Evolutionary conservation across 2,888 invertebrate species (phyloP).

Genomic region (Drosophila lutescens): DNA sequence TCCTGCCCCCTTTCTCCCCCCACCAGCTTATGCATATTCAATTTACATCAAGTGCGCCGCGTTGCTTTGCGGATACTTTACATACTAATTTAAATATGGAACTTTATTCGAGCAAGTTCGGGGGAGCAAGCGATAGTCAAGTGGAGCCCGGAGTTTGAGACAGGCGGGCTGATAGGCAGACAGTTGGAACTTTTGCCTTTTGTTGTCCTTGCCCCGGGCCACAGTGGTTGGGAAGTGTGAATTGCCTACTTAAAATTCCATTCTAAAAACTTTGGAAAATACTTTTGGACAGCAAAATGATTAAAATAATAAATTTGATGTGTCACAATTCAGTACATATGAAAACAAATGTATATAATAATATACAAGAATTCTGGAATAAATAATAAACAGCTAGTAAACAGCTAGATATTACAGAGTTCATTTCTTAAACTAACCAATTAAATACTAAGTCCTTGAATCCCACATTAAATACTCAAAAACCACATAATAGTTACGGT

Average conservation of each 20-base stretch:
- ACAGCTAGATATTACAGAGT: too few species aligned
- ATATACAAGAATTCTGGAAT: too few species aligned
- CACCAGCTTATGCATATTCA: constrained; percentile 60
- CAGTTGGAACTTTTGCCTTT: constrained; percentile 28
- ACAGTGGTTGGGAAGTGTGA: constrained; percentile 3
- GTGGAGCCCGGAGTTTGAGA: constrained; percentile 5
- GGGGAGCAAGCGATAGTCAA: constrained; percentile 7
- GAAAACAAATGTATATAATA: too few species aligned
- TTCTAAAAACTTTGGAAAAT: background rate
- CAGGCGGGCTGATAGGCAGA: constrained; percentile 28
- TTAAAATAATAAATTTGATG: too few species aligned
- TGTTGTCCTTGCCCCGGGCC: background rate
- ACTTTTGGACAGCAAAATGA: background rate
- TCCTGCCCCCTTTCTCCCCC: background rate
- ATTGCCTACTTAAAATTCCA: constrained; percentile 4
- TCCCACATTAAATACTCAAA: background rate
- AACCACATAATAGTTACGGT: too few species aligned
- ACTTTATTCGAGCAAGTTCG: constrained; percentile 32
- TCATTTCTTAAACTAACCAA: too few species aligned
- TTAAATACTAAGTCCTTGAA: background rate
- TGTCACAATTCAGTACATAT: too few species aligned
- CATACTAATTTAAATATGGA: constrained; percentile 53
- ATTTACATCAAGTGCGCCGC: constrained; percentile 54
- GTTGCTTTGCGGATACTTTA: constrained; percentile 43
- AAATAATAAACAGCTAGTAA: too few species aligned